Conservation (phyloP, 2,113 vertebrate species). For the Orthonyx spaldingii region DNA sequence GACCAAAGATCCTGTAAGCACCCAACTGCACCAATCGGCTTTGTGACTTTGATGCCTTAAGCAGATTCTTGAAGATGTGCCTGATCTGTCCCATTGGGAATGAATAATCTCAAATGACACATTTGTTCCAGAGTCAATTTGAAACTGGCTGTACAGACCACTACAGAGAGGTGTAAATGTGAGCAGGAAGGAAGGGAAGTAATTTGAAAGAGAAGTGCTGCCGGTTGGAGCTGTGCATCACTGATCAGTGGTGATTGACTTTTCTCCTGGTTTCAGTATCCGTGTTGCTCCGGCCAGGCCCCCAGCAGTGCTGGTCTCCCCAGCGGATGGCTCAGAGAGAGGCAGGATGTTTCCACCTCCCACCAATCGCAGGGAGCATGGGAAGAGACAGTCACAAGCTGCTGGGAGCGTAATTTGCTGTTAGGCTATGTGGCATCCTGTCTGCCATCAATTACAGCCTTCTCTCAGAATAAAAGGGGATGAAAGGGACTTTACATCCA, state of each 20-base stretch:
- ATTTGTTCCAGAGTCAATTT: not conserved
- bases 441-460: not conserved
- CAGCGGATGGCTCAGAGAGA: not conserved
- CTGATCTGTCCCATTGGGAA: accelerated
- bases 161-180: not conserved
- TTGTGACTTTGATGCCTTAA: not conserved
- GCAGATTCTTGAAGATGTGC: not conserved
- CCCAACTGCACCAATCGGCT: not conserved
- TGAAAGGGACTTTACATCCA: not conserved
- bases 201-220: not conserved
- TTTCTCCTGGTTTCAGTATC: not conserved
- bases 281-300: not conserved
- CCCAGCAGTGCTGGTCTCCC: not conserved
- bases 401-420: not conserved
- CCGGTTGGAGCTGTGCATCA: not conserved
- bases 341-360: not conserved
- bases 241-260: not conserved
- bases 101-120: not conserved
- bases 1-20: not conserved
- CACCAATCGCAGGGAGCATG: accelerated
- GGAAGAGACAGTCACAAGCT: not conserved
- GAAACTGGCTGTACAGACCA: not conserved
- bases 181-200: not conserved
- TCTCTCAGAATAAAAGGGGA: not conserved
- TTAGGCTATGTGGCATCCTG: not conserved